Evolutionary conservation across 53 echinoderm and acorn worm genomes (phyloP), one percentile per base, ranked within the genome.

Genomic region (Astropecten irregularis): DNA sequence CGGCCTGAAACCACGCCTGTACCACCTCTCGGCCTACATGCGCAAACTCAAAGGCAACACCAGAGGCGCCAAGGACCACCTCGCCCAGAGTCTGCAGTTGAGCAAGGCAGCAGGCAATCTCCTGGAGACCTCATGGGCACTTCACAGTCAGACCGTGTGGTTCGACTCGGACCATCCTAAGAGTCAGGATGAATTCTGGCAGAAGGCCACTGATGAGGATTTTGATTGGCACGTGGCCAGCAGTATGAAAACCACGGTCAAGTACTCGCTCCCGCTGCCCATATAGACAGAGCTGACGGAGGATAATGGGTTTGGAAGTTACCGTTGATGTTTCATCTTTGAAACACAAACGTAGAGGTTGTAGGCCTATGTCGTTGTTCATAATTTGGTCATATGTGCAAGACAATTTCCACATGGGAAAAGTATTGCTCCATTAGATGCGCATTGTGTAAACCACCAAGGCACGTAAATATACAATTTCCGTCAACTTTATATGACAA

Each of bases 1-100:
- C 2, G 88, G 88, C 3, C 77, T 92, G 62, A 37, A 82, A 37
- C 88, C 92, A 4, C 94, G 99, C 22, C 49, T 82, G 30, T 66
- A 71, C 3, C 90, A 94, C 64, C 81, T 94, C 28, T 35, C 22
- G 23, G 89, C 92, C 21, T 99, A 94, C 65, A 71, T 67, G 49
- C 33, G 54, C 57, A 79, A 88, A 42, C 63, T 99, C 13, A 6
- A 11, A 11, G 68, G 49, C 20, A 57, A 40, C 13, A 11, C 19
- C 21, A 54, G 11, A 22, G 36, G 31, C 10, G 81, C 82, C 22
- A 10, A 47, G 2, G 70, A 84, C 66, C 15, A 55, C 3, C 61
- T 90, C 10, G n/a, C 23, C 9, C 77, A 40, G 2, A 15, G 77
- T 31, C 54, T 84, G 11, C 55, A 52, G 2, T 26, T 36, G 10